phyloP scores from a whole-genome alignment of 1,140 invertebrate species.

The Zaprionus camerounensis region DNA sequence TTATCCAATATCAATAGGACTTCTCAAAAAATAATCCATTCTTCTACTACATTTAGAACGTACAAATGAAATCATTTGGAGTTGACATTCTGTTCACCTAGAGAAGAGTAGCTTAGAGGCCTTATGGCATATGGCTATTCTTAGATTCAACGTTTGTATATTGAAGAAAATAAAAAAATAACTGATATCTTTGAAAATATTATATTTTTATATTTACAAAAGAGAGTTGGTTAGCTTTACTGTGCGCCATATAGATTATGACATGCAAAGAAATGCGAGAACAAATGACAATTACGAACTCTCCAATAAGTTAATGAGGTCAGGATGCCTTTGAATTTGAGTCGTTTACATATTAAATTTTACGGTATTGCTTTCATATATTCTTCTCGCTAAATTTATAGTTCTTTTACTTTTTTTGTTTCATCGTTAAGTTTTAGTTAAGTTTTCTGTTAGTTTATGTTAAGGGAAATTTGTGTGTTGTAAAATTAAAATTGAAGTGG shows the following conservation, averaged over 20 bases:
- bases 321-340: conserved; percentile 32
- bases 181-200: no score
- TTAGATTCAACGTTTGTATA: no score
- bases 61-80: not conserved
- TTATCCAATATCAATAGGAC: conserved; percentile 43
- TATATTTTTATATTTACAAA: no score
- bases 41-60: conserved; percentile 60
- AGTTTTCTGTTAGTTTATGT: not conserved
- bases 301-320: conserved; percentile 17
- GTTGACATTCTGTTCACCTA: not conserved
- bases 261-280: conserved; percentile 21
- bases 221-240: not conserved
- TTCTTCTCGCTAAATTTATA: not conserved
- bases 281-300: conserved; percentile 17
- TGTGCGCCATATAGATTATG: not conserved
- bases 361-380: no score
- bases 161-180: no score
- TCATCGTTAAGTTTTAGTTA: no score
- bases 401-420: no score
- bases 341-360: conserved; percentile 8
- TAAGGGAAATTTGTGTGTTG: not conserved
- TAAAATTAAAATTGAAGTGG: not conserved
- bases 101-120: not conserved
- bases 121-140: no score
- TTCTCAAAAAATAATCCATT: conserved; percentile 38